phyloP scores from a whole-genome alignment of 2,113 vertebrate species.

The Dolichotis patagonum region DNA sequence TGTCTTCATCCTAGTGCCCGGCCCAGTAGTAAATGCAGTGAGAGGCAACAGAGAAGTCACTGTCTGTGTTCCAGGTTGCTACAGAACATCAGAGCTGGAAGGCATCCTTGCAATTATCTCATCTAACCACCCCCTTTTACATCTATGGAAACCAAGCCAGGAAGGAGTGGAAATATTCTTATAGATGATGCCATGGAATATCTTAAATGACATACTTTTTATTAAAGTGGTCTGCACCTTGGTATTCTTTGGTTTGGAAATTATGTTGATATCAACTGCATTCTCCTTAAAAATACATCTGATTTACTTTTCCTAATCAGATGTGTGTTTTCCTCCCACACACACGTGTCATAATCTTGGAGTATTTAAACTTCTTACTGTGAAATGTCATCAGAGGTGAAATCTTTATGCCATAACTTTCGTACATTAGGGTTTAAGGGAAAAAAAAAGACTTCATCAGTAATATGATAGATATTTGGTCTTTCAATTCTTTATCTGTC shows the following conservation, averaged over 20 bases:
- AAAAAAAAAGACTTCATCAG: neutral
- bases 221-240: neutral
- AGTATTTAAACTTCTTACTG: neutral
- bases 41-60: neutral
- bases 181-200: neutral
- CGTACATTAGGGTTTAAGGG: neutral
- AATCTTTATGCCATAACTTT: neutral
- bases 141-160: slow-evolving; percentile 27
- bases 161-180: slow-evolving; percentile 26
- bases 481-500: neutral
- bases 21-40: neutral
- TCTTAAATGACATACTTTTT: slow-evolving; percentile 41
- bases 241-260: neutral
- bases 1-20: neutral
- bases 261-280: neutral
- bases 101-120: neutral
- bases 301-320: neutral
- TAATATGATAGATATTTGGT: neutral
- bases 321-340: neutral
- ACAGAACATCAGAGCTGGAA: slow-evolving; percentile 22
- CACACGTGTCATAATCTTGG: neutral
- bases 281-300: neutral
- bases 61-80: neutral
- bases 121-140: neutral
- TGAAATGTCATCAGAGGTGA: neutral